Evolutionary conservation across 2,113 vertebrate species (phyloP).

Genomic region (Odontophorus gujanensis): DNA sequence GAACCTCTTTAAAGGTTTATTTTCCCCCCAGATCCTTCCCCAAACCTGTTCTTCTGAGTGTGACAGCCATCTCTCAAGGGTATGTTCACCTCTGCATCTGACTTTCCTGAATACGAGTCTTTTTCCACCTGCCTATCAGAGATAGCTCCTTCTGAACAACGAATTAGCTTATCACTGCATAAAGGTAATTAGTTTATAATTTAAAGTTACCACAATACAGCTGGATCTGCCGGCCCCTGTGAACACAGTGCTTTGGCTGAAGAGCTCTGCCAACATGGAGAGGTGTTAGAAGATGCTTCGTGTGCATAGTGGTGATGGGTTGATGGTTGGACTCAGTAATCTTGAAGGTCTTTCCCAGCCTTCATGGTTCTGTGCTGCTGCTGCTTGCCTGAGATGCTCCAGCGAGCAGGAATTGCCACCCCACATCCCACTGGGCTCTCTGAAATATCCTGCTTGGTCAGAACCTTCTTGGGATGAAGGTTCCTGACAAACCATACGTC

Average conservation of each 20-base stretch:
- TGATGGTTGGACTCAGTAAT: no score
- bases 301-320: no score
- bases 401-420: neutral
- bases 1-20: neutral
- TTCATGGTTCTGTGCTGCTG: neutral
- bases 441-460: neutral
- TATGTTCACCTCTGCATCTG: neutral
- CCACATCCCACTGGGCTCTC: accelerated
- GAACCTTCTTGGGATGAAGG: neutral
- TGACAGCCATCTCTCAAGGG: neutral
- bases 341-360: no score
- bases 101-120: neutral
- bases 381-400: neutral
- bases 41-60: neutral
- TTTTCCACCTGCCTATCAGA: neutral
- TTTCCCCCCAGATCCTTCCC: neutral
- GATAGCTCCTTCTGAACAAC: neutral
- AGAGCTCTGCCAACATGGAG: accelerated
- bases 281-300: neutral
- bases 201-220: neutral
- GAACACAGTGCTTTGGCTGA: neutral
- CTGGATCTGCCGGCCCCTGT: neutral
- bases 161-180: neutral
- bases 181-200: neutral
- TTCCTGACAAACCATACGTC: accelerated